Conservation (phyloP, 2,888 invertebrate genomes). For the Drosophila atroscutellata region DNA sequence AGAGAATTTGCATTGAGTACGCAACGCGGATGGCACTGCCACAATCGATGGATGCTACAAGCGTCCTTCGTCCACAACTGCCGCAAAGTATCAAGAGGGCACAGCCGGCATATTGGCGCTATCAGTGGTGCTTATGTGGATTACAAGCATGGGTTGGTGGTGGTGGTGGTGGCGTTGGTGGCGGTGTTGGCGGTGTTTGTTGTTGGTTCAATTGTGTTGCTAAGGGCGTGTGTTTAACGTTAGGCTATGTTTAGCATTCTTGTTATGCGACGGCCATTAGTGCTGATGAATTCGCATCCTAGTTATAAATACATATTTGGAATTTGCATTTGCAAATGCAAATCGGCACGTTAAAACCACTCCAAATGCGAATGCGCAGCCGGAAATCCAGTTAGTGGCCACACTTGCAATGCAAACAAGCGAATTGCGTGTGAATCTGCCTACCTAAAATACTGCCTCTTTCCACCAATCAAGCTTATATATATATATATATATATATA, state of each 20-base stretch:
- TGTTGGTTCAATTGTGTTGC: not conserved
- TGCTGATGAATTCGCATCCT: conserved; percentile 59
- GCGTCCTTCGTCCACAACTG: conserved; percentile 12
- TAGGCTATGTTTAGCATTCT: conserved; percentile 19
- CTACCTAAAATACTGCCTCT: conserved; percentile 35
- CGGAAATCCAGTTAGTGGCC: conserved; percentile 66
- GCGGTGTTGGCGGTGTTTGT: not conserved
- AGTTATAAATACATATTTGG: conserved; percentile 59
- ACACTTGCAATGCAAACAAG: conserved; percentile 32
- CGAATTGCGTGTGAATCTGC: conserved; percentile 25
- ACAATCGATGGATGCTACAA: conserved; percentile 29
- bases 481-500: not conserved
- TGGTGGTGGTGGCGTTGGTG: not conserved
- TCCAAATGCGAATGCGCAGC: conserved; percentile 15
- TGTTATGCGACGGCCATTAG: conserved; percentile 53
- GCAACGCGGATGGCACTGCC: conserved; percentile 18
- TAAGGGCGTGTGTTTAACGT: conserved; percentile 2
- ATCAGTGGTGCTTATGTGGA: conserved; percentile 43
- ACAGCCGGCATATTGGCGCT: conserved; percentile 52
- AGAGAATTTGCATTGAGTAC: conserved; percentile 63
- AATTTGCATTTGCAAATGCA: conserved; percentile 40
- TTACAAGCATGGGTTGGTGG: conserved; percentile 12
- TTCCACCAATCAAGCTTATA: not conserved
- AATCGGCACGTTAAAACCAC: not conserved
- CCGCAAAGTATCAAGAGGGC: conserved; percentile 34